A percentile compares a stretch with the other conserved stretches of the same genome.
These are phyloP conservation scores for Chouioia cunea DNA, from an alignment of 2,888 invertebrate species.

Conservation along the genomic window DNA sequence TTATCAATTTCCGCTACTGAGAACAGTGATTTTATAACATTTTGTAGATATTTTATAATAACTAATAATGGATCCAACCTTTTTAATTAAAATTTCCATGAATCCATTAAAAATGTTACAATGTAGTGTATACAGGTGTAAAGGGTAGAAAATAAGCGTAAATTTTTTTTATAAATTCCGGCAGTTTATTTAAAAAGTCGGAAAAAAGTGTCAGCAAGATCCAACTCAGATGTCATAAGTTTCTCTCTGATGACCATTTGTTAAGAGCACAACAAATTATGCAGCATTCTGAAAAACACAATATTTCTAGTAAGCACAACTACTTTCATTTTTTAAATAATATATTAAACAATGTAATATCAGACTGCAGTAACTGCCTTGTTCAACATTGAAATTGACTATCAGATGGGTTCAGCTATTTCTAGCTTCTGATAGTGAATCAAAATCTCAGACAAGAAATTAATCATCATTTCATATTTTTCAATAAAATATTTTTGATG, in stretches of 20 bases:
- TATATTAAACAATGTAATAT: constrained; percentile 37
- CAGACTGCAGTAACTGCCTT: constrained; percentile 57
- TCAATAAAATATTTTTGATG: background rate
- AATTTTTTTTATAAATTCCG: constrained; percentile 37
- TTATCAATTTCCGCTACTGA: too few relatives aligned
- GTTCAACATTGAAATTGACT: constrained; percentile 57
- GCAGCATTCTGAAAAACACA: too few relatives aligned
- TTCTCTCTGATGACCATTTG: too few relatives aligned
- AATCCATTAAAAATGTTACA: too few relatives aligned
- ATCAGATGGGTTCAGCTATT: constrained; percentile 70
- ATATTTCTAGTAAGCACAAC: background rate
- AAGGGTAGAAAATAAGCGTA: background rate
- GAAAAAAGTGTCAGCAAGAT: constrained; percentile 52
- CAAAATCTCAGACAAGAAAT: constrained; percentile 56
- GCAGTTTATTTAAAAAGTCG: constrained; percentile 60
- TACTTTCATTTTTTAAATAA: background rate
- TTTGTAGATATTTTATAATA: too few relatives aligned
- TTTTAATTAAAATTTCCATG: too few relatives aligned
- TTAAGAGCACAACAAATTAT: too few relatives aligned
- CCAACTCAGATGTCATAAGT: constrained; percentile 19
- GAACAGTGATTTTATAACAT: too few relatives aligned
- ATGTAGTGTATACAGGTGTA: too few relatives aligned
- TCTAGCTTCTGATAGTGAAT: constrained; percentile 65
- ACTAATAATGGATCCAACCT: too few relatives aligned
- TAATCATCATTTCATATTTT: constrained; percentile 58